Percentiles rank a stretch among this genome's conserved stretches.
Conservation (phyloP, 1,140 invertebrate genomes). For the Marisa cornuarietis region DNA sequence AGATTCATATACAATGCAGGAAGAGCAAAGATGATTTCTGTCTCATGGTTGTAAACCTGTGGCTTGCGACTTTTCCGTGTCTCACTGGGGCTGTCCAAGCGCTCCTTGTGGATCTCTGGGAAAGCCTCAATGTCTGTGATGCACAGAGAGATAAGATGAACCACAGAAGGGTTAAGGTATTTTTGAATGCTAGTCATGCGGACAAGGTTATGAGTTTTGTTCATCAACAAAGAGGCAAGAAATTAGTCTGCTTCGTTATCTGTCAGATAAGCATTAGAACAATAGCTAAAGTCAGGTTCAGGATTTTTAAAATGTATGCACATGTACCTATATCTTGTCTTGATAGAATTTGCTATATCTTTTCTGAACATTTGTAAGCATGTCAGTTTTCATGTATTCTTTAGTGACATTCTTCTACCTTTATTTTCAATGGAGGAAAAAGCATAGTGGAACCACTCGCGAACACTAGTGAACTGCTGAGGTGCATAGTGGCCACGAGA, state of each 20-base stretch:
- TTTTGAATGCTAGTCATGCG: too few relatives aligned
- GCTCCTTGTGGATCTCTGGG: slow-evolving; percentile 82
- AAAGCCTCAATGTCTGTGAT: slow-evolving; percentile 79
- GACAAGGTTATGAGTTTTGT: too few relatives aligned
- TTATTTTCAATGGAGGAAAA: slow-evolving; percentile 93
- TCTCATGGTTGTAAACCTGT: slow-evolving; percentile 83
- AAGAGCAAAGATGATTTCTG: slow-evolving; percentile 94
- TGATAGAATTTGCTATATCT: too few relatives aligned
- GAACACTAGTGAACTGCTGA: slow-evolving; percentile 90
- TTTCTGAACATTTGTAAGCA: too few relatives aligned
- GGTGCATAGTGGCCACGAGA: slow-evolving; percentile 91
- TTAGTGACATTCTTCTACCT: slow-evolving; percentile 1
- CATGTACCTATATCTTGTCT: too few relatives aligned
- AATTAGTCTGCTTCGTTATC: too few relatives aligned
- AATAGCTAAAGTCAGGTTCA: too few relatives aligned
- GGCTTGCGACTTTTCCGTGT: slow-evolving; percentile 51
- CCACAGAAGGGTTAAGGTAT: too few relatives aligned
- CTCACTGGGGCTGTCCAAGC: slow-evolving; percentile 54
- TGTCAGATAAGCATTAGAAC: too few relatives aligned
- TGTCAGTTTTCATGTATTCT: background rate
- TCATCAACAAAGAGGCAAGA: too few relatives aligned
- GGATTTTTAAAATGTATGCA: too few relatives aligned
- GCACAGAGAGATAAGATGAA: too few relatives aligned
- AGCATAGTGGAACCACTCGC: slow-evolving; percentile 97
- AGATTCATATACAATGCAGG: slow-evolving; percentile 91